Evolutionary conservation across 2,797 vertebrate genomes (phyloP).

Genomic region (Epinephelus awoara): DNA sequence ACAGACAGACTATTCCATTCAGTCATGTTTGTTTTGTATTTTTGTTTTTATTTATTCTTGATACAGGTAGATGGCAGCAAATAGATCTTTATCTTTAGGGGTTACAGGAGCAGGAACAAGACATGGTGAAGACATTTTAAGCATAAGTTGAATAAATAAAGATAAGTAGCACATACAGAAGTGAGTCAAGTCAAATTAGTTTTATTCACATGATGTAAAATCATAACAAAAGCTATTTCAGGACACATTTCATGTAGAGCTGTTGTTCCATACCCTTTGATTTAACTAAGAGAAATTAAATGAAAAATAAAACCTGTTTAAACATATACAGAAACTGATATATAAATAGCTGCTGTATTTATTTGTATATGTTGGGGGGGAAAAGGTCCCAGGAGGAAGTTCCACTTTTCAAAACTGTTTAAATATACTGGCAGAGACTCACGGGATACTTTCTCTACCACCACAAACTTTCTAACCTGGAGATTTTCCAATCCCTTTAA

Average conservation of each 20-base stretch:
- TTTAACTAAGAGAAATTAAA: too few relatives aligned
- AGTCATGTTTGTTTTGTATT: slow-evolving; percentile 50
- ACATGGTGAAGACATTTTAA: not conserved
- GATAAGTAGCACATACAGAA: not conserved
- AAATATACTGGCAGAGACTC: too few relatives aligned
- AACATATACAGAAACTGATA: not conserved
- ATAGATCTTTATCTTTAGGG: not conserved
- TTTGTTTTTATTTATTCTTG: slow-evolving; percentile 38
- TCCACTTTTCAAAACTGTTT: too few relatives aligned
- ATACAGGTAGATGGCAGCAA: not conserved
- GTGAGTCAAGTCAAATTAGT: too few relatives aligned
- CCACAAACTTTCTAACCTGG: not conserved
- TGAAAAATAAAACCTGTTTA: too few relatives aligned
- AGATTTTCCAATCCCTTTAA: not conserved
- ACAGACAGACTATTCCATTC: slow-evolving; percentile 38
- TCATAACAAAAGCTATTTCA: too few relatives aligned
- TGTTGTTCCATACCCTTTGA: too few relatives aligned
- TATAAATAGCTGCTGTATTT: not conserved
- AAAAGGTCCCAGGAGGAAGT: too few relatives aligned
- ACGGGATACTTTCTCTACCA: too few relatives aligned
- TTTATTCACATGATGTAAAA: too few relatives aligned
- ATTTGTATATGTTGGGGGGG: too few relatives aligned
- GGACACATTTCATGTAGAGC: too few relatives aligned
- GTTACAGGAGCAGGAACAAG: not conserved
- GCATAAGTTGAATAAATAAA: not conserved